Base-by-base conservation (phyloP, 2,113 vertebrate species). In the Mesoclemmys tuberculata region DNA sequence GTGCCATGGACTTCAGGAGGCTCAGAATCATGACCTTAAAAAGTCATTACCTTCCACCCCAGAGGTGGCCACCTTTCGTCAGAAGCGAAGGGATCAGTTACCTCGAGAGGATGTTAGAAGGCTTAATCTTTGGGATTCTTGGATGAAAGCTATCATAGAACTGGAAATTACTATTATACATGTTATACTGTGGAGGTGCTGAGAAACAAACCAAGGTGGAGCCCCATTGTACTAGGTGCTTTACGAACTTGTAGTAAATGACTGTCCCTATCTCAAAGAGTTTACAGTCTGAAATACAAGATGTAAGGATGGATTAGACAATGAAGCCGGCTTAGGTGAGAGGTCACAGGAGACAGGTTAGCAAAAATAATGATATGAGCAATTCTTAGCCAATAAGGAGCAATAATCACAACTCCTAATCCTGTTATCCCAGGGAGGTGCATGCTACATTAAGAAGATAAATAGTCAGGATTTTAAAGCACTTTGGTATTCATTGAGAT, bases 381-480 rank as follows among this genome's bases (percentile, higher is more conserved):
- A 71, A 6, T 84, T 86, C 9, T 90, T 92, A 84, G 6, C 4
- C 49, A 56, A 3, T 1, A 56, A 8, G 29, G 3, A 48, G 35
- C 44, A 88, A 35, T 58, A 58, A 92, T 74, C 14, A 27, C 1
- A 87, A 56, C 46, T 87, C 82, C 0, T 78, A 52, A 44, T 78
- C 46, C 11, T 78, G 78, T 89, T 80, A 87, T 6, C 8, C 14
- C 74, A 35, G 24, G 75, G 82, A 78, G 71, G 46, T 86, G 55
- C 80, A 75, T 93, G 7, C 11, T 29, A 13, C 29, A 79, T 64
- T 56, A 89, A 91, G 90, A 24, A 82, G 94, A 84, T 5, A 84
- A 10, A 85, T 58, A 46, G 64, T 26, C 18, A 83, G 88, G 51
- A 92, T 92, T 64, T 93, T 74, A 92, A 31, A 91, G 68, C 35